Conservation (phyloP, 1,140 invertebrate species). For the Phocides pigmalion region DNA sequence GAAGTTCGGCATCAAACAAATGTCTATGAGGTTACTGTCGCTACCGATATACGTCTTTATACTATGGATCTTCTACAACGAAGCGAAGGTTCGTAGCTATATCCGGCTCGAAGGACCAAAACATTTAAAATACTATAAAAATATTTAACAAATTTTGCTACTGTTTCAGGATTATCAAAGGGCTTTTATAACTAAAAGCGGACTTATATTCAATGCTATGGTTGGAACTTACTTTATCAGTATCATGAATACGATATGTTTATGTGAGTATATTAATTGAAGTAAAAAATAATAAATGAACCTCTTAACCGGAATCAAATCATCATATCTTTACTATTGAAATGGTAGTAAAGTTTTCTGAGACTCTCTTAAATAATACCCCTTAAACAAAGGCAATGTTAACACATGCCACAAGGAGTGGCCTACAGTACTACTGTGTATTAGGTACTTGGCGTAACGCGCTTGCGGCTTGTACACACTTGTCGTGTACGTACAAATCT, state of each 20-base stretch:
- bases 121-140: neutral
- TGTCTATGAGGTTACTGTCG: constrained; percentile 89
- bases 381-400: too few relatives aligned
- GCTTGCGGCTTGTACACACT: too few relatives aligned
- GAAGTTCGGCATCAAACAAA: constrained; percentile 88
- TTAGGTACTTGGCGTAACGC: too few relatives aligned
- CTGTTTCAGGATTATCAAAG: constrained; percentile 86
- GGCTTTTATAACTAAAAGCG: constrained; percentile 90
- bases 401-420: too few relatives aligned
- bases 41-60: constrained; percentile 91
- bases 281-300: too few relatives aligned
- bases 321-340: too few relatives aligned
- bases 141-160: too few relatives aligned
- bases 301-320: too few relatives aligned
- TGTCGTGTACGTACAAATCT: too few relatives aligned
- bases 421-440: too few relatives aligned
- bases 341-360: too few relatives aligned
- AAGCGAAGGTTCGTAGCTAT: constrained; percentile 86
- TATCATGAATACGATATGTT: constrained; percentile 90
- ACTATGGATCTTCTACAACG: constrained; percentile 92
- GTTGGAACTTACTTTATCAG: constrained; percentile 91
- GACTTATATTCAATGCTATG: constrained; percentile 92
- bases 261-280: constrained; percentile 89
- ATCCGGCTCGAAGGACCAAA: constrained; percentile 20
- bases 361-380: too few relatives aligned